A percentile compares a stretch with the other conserved stretches of the same genome.
phyloP scores from a whole-genome alignment of 2,113 vertebrate genomes.

The Grammomys dolichurus region DNA sequence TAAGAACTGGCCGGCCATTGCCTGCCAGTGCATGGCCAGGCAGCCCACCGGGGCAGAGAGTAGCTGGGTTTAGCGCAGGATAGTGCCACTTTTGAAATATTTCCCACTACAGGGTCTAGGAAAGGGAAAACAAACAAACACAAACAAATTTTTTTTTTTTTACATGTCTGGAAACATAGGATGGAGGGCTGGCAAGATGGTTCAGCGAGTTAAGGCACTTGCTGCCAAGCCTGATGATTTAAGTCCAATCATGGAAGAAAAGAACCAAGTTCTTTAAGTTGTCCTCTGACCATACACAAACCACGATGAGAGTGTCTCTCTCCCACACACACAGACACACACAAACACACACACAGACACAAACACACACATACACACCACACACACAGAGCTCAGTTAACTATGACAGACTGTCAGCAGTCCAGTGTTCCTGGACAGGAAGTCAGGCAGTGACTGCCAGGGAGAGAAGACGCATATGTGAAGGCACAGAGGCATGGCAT shows the following conservation, averaged over 20 bases:
- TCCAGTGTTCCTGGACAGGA: background rate
- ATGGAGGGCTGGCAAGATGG: background rate
- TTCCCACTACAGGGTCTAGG: no score
- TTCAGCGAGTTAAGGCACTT: background rate
- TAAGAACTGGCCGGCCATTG: no score
- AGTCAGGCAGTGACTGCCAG: background rate
- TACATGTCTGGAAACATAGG: background rate
- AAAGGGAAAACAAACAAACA: no score
- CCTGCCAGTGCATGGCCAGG: no score
- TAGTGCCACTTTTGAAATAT: no score
- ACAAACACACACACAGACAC: background rate
- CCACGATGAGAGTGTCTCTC: background rate
- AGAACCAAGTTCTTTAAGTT: background rate
- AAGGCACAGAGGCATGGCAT: background rate
- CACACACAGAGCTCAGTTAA: background rate
- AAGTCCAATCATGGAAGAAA: background rate
- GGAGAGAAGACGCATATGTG: background rate
- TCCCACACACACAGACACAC: background rate
- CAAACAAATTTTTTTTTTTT: no score
- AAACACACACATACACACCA: no score
- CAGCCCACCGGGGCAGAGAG: no score
- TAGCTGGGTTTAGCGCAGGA: no score
- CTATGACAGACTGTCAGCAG: background rate
- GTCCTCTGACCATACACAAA: background rate
- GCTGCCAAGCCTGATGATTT: background rate